Evolutionary conservation across 35 echinoderm and acorn worm genomes (phyloP).

Genomic region (Apostichopus japonicus): DNA sequence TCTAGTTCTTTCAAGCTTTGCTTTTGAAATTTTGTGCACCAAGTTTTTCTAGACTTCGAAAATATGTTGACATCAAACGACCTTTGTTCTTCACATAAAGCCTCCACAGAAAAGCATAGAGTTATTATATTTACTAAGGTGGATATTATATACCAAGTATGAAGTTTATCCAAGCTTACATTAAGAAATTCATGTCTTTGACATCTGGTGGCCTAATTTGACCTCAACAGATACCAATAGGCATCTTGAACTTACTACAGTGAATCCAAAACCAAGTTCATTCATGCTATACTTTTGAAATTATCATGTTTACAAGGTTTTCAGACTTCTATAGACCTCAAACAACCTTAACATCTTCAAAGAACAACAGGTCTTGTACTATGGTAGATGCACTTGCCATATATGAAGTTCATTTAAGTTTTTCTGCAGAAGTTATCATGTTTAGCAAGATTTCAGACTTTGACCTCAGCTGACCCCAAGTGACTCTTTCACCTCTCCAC

Average conservation of each 20-base stretch:
- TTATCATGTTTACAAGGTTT: not conserved
- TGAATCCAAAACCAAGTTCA: not conserved
- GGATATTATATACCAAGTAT: not conserved
- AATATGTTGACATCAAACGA: not conserved
- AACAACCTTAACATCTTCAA: not conserved
- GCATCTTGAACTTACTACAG: not conserved
- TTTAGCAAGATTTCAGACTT: too few species aligned
- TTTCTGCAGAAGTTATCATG: too few species aligned
- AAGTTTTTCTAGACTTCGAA: not conserved
- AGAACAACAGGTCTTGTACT: not conserved
- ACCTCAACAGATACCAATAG: not conserved
- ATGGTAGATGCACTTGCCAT: not conserved
- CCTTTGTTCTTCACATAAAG: not conserved
- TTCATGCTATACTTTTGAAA: not conserved
- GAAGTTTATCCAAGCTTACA: not conserved
- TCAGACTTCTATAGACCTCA: not conserved
- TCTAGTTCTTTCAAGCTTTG: not conserved
- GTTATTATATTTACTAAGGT: not conserved
- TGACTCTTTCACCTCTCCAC: too few species aligned
- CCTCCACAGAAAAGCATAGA: not conserved
- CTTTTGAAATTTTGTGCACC: not conserved
- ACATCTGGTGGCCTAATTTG: not conserved
- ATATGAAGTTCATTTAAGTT: not conserved
- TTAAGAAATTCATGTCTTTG: not conserved
- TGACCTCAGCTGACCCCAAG: too few species aligned